Percentiles rank a stretch among this genome's conserved stretches.
Conservation (phyloP, 1,140 invertebrate species). For the Halyomorpha halys region DNA sequence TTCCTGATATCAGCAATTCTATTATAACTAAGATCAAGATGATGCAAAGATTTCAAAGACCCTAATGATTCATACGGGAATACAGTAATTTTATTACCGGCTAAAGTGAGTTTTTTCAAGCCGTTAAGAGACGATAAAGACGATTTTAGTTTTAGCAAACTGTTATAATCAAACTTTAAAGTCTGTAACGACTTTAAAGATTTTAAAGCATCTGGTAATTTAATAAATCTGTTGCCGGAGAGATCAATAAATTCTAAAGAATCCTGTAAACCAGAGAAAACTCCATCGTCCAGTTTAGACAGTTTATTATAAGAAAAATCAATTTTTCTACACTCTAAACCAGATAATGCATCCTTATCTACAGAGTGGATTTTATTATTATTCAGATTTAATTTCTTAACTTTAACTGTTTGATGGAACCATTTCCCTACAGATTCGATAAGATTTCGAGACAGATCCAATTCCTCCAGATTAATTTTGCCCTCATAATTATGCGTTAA, state of each 20-base stretch:
- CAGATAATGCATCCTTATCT: slow-evolving; percentile 50
- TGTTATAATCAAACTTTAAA: slow-evolving; percentile 71
- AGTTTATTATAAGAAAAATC: slow-evolving; percentile 70
- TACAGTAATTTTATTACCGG: slow-evolving; percentile 62
- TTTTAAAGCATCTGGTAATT: slow-evolving; percentile 55
- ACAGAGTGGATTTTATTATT: slow-evolving; percentile 58
- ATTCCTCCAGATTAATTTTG: slow-evolving; percentile 55
- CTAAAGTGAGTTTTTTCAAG: slow-evolving; percentile 63
- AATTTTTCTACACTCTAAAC: slow-evolving; percentile 56
- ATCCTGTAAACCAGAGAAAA: slow-evolving; percentile 58
- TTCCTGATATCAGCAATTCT: slow-evolving; percentile 60
- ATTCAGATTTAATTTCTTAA: slow-evolving; percentile 66
- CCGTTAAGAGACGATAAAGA: slow-evolving; percentile 45
- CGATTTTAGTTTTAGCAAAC: slow-evolving; percentile 45
- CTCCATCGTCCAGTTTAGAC: slow-evolving; percentile 49
- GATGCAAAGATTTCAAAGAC: slow-evolving; percentile 56
- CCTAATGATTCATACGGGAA: slow-evolving; percentile 57
- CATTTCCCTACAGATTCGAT: slow-evolving; percentile 48
- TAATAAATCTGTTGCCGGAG: slow-evolving; percentile 62
- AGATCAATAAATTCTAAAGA: slow-evolving; percentile 71
- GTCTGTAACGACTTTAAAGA: slow-evolving; percentile 55
- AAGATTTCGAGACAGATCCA: slow-evolving; percentile 73
- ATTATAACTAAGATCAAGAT: slow-evolving; percentile 79
- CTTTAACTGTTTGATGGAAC: slow-evolving; percentile 56
- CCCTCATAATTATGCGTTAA: slow-evolving; percentile 39